Evolutionary conservation across 2,888 invertebrate genomes (phyloP).

Genomic region (Pristionchus fissidentatus): DNA sequence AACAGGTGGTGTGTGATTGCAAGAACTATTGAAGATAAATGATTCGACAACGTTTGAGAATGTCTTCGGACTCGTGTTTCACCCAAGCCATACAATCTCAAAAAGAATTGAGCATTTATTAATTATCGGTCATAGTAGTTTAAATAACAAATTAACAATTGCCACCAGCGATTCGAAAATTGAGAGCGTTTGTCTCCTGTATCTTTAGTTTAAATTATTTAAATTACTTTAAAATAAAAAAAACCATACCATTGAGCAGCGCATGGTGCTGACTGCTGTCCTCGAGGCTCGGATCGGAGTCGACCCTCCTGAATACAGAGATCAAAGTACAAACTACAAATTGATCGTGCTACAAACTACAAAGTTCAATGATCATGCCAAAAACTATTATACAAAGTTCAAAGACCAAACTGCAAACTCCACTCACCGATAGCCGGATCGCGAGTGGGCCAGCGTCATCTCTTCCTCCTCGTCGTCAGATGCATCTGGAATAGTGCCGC

Average conservation of each 20-base stretch:
- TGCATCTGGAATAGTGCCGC: constrained; percentile 8
- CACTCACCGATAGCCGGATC: constrained; percentile 52
- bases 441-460: constrained; percentile 41
- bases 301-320: constrained; percentile 24
- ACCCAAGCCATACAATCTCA: no score
- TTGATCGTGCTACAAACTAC: not conserved
- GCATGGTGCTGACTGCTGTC: constrained; percentile 45
- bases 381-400: not conserved
- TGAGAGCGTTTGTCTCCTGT: no score
- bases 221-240: not conserved
- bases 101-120: no score
- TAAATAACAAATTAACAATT: no score
- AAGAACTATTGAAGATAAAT: no score
- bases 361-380: not conserved
- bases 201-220: not conserved
- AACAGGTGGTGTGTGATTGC: no score
- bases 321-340: not conserved
- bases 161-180: no score
- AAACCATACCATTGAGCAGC: constrained; percentile 24
- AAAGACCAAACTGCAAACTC: constrained; percentile 49
- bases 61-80: no score
- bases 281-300: constrained; percentile 45
- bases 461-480: constrained; percentile 35
- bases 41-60: no score
- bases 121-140: no score